Evolutionary conservation across 1,140 invertebrate species (phyloP).

Genomic region (Argopecten irradians): DNA sequence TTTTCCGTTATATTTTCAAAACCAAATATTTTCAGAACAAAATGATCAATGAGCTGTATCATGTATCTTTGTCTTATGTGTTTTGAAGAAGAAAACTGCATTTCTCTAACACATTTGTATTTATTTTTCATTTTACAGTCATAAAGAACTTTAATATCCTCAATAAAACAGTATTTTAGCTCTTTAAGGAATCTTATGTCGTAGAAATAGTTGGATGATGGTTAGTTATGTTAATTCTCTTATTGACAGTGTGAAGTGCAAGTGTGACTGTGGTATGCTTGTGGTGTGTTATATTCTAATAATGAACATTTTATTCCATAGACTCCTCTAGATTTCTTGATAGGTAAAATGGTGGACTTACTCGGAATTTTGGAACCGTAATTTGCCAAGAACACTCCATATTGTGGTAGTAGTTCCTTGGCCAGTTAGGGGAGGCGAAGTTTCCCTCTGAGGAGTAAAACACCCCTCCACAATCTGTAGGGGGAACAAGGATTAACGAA

Average conservation of each 20-base stretch:
- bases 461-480: conserved; percentile 67
- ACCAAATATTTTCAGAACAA: background rate
- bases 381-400: conserved; percentile 69
- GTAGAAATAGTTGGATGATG: background rate
- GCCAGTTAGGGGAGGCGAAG: conserved; percentile 71
- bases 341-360: conserved; percentile 3
- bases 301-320: background rate
- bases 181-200: background rate
- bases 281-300: background rate
- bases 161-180: too few relatives aligned
- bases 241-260: too few relatives aligned
- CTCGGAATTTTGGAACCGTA: conserved; percentile 64
- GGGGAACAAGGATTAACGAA: background rate
- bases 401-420: conserved; percentile 66
- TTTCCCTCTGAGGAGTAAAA: conserved; percentile 51
- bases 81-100: background rate
- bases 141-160: too few relatives aligned
- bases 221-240: background rate
- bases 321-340: background rate
- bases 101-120: background rate
- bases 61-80: background rate
- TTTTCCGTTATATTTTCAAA: background rate
- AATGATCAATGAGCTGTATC: background rate
- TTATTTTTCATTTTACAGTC: background rate
- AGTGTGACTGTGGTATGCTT: background rate